Percentiles rank a stretch among this genome's conserved stretches.
These are phyloP conservation scores for Chloroceryle inda DNA, from an alignment of 2,797 vertebrate species.

Conservation along the genomic window DNA sequence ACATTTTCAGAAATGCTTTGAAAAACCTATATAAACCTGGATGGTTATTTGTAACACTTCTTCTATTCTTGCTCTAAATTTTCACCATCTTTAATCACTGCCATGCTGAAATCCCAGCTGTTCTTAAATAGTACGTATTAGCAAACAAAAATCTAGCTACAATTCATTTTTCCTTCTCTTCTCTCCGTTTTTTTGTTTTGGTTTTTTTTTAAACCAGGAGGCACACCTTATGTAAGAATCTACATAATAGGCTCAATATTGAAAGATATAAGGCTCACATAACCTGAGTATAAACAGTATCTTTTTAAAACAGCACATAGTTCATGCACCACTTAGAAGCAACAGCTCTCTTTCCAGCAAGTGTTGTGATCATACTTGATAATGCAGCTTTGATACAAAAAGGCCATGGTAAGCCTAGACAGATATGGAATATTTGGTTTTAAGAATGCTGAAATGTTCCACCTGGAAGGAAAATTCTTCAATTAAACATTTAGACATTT, in stretches of 20 bases:
- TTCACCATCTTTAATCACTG: background rate
- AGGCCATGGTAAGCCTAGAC: background rate
- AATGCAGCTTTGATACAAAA: background rate
- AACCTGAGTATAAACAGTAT: background rate
- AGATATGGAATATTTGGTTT: slow-evolving; percentile 8
- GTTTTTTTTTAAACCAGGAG: background rate
- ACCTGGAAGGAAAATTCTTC: slow-evolving; percentile 5
- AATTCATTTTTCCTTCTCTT: background rate
- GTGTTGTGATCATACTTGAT: background rate
- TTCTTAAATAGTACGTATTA: background rate
- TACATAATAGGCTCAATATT: background rate
- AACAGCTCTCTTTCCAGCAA: background rate
- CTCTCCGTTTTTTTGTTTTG: background rate
- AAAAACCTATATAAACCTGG: background rate
- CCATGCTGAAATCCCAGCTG: background rate
- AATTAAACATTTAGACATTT: slow-evolving; percentile 1
- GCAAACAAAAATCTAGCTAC: background rate
- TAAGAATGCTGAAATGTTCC: slow-evolving; percentile 21
- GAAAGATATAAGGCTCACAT: background rate
- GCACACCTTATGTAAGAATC: background rate
- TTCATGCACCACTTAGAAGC: background rate
- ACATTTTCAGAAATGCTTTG: background rate
- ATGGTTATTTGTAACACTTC: background rate
- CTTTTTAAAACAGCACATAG: background rate
- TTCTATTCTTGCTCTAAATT: background rate